Percentiles rank a stretch among this genome's conserved stretches.
Conservation (phyloP, 2,888 invertebrate genomes). For the Sphecodes monilicornis region DNA sequence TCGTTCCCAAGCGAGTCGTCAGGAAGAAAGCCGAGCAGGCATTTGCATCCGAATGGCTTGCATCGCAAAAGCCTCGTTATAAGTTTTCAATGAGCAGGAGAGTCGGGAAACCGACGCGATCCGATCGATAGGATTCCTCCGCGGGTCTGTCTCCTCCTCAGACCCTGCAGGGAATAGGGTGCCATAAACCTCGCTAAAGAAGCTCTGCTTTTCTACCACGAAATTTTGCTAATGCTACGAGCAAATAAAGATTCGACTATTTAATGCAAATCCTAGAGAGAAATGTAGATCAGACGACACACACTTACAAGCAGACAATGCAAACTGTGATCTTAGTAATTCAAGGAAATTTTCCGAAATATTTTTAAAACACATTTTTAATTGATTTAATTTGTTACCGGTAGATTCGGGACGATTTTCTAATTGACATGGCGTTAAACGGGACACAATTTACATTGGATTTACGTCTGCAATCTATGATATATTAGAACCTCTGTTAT, state of each 20-base stretch:
- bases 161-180: neutral
- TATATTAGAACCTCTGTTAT: too few species aligned
- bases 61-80: conserved; percentile 57
- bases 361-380: too few species aligned
- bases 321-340: too few species aligned
- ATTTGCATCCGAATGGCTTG: conserved; percentile 62
- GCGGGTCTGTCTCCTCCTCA: neutral
- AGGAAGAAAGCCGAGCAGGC: conserved; percentile 33
- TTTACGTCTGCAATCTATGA: too few species aligned
- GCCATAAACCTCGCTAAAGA: neutral
- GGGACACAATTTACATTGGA: too few species aligned
- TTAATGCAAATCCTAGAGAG: too few species aligned
- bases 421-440: too few species aligned
- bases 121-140: conserved; percentile 30
- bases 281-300: too few species aligned
- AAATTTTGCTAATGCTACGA: conserved; percentile 3
- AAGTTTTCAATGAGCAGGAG: conserved; percentile 51
- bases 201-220: neutral
- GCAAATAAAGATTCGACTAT: neutral
- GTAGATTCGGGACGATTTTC: too few species aligned
- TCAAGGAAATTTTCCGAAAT: too few species aligned
- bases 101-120: conserved; percentile 29
- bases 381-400: too few species aligned
- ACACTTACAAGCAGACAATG: too few species aligned
- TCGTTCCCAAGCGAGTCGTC: conserved; percentile 24